Base-by-base conservation (phyloP, 2,797 vertebrate species). In the Ibycter americanus region DNA sequence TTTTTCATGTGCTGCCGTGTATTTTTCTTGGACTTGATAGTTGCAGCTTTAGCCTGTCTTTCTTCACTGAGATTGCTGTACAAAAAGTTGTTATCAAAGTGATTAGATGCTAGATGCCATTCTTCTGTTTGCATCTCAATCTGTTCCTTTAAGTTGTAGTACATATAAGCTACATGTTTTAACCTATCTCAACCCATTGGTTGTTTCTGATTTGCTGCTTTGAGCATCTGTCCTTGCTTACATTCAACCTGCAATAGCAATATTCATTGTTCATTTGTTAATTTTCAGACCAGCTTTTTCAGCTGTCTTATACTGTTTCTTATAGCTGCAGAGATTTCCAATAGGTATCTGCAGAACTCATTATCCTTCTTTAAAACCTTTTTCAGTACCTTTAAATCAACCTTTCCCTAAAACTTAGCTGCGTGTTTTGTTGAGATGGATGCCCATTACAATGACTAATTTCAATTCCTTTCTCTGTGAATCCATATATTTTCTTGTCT, bases 341-440 rank as follows among this genome's bases (percentile, higher is more conserved):
- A 4, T 47, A 58, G 9, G 18, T 46, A 40, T 77, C 90, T 95
- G 87, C 82, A 93, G 67, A 97, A 73, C 23, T 66, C 89, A 71
- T 96, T 83, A 83, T 44, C 54, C 7, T 85, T 17, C 52, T 94
- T 89, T 66, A 42, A 77, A 92, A 47, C 8, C 4, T 84, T 89
- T 94, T 89, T 80, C 78, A 73, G 34, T 70, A 59, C 17, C 55
- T 95, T 73, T 92, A 89, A 85, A 95, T 96, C 89, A 87, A 51
- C 17, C 18, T 67, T 15, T 93, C 36, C 12, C 22, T 8, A 52
- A 70, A 68, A 76, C 26, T 66, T 95, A 63, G 42, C 27, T 80
- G 52, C 51, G 61, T 12, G 85, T 83, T 92, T 27, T 87, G 25
- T 87, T 89, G 82, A 83, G 46, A 38, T 58, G 9, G 49, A 44